Evolutionary conservation across 2,888 invertebrate species (phyloP), one percentile per base, ranked within the genome.

Genomic region (Philopedon plagiatum): DNA sequence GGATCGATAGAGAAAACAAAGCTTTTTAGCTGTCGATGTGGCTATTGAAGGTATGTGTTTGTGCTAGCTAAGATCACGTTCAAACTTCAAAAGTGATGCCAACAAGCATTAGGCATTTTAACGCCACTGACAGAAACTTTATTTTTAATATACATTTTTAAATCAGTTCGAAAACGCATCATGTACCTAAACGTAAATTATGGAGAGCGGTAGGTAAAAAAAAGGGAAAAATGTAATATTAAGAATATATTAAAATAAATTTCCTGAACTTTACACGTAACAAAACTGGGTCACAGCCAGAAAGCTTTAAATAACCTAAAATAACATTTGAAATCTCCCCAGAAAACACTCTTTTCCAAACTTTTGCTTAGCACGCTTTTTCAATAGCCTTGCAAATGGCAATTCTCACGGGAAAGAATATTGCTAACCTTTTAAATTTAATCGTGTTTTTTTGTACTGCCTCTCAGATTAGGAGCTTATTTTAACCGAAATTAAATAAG

Each of bases 251-350:
- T 46, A 54, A 26, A 54, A 29, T 32, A 54, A 29, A 54, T 54
- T 29, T 29, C 1, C 0, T 2, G 29, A 54, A 46, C 8, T 26
- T 46, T 39, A 21, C 4, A 32, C 29, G 13, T 19, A 46, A 29
- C 19, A 7, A 7, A 61, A 61, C 8, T 61, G 32, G 44, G 61
- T 61, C 61, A 46, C 23, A 26, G 44, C 7, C 29, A n/a, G 26
- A 26, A 21, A 46, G 26, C 29, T 61, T 61, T 61, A 61, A 61
- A 41, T 61, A 61, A 41, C 61, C 26, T 61, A 44, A 46, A 61
- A 61, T 46, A 61, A 32, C 61, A 44, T 44, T 61, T 61, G 13
- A 58, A 41, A 18, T 58, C 13, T n/a, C 19, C 21, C 9, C 19
- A 58, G n/a, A 39, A 58, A 54, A 54, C 29, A 54, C 15, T 15